These are phyloP conservation scores for Rhagoletis zephyria DNA, from an alignment of 1,140 invertebrate genomes.

Conservation along the genomic window DNA sequence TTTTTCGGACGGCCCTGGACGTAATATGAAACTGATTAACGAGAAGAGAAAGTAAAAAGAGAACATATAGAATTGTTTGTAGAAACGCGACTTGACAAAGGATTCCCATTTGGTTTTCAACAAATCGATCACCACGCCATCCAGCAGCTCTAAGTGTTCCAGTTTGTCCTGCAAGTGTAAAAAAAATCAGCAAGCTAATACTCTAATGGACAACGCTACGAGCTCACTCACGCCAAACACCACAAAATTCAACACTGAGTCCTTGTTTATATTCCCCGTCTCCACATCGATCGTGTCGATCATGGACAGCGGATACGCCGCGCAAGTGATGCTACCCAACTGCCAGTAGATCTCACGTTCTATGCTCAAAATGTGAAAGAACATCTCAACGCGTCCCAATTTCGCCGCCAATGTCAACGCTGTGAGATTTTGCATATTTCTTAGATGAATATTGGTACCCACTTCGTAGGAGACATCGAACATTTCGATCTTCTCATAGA, in stretches of 20 bases:
- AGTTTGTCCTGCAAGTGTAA: conserved; percentile 84
- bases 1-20: conserved; percentile 80
- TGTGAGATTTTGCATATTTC: conserved; percentile 91
- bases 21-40: conserved; percentile 86
- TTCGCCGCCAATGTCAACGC: conserved; percentile 95
- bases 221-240: conserved; percentile 90
- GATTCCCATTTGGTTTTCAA: conserved; percentile 98
- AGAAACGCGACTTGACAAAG: conserved; percentile 95
- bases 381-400: conserved; percentile 92
- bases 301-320: conserved; percentile 95
- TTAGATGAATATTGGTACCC: conserved; percentile 87
- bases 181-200: background rate
- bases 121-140: conserved; percentile 94
- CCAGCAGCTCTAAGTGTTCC: conserved; percentile 95
- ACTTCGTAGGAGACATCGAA: conserved; percentile 96
- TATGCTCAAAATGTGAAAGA: conserved; percentile 95
- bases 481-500: conserved; percentile 92
- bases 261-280: conserved; percentile 92
- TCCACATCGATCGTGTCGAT: conserved; percentile 95
- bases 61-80: conserved; percentile 92
- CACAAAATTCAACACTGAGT: conserved; percentile 96
- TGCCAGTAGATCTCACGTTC: conserved; percentile 97
- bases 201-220: background rate
- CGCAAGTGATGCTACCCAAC: conserved; percentile 94
- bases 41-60: conserved; percentile 91